phyloP scores from a whole-genome alignment of 2,113 vertebrate species.

The Paramormyrops kingsleyae region DNA sequence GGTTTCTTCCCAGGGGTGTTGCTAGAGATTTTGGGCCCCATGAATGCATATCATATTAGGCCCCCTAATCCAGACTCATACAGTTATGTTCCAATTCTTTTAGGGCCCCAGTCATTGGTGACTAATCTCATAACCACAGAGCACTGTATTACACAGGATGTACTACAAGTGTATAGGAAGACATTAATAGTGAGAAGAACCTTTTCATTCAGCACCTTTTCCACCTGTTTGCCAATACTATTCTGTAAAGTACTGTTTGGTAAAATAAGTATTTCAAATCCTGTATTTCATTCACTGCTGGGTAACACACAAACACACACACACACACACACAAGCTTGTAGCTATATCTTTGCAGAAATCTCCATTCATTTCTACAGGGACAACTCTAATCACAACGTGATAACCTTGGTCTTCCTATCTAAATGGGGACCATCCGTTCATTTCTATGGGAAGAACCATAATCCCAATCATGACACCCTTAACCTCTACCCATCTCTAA shows the following conservation, averaged over 20 bases:
- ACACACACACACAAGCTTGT: background rate
- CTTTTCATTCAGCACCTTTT: background rate
- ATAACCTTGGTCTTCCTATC: no score
- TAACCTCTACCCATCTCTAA: no score
- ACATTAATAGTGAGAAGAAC: background rate
- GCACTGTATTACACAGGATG: background rate
- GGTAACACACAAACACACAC: background rate
- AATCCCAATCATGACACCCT: no score
- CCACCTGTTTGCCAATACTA: background rate
- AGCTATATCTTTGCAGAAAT: background rate
- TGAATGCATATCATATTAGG: no score
- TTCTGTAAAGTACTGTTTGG: background rate
- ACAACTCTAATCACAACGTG: background rate
- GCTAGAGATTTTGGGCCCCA: no score
- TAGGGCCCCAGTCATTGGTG: background rate
- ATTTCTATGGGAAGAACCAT: no score
- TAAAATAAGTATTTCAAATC: background rate
- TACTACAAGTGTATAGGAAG: background rate
- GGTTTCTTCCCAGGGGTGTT: background rate
- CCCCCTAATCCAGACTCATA: no score
- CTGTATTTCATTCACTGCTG: background rate
- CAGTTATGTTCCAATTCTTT: no score
- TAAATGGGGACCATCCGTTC: no score
- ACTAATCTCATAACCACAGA: background rate
- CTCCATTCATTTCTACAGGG: background rate